phyloP scores from a whole-genome alignment of 2,888 invertebrate species.

The Troides helena region DNA sequence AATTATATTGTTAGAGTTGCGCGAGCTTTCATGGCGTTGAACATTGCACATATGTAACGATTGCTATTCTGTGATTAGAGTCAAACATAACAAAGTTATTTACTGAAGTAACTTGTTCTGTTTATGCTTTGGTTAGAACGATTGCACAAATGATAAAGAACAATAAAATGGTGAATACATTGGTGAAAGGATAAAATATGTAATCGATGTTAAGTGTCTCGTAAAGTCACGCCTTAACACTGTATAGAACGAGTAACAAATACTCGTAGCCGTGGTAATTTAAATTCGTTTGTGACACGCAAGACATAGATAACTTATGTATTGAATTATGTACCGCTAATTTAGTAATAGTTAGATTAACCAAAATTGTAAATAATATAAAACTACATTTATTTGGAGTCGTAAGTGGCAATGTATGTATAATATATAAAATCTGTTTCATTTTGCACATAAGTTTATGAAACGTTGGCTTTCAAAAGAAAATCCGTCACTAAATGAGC shows the following conservation, averaged over 20 bases:
- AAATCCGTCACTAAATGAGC: conserved; percentile 28
- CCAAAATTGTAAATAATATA: conserved; percentile 10
- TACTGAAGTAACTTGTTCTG: background rate
- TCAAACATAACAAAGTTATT: background rate
- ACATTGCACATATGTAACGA: too few relatives aligned
- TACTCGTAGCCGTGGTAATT: conserved; percentile 2
- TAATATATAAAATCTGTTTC: conserved; percentile 19
- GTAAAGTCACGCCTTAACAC: conserved; percentile 12
- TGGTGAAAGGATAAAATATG: conserved; percentile 23
- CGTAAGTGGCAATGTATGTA: conserved; percentile 20
- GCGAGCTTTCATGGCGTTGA: too few relatives aligned
- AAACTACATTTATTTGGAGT: background rate
- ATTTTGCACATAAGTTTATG: conserved; percentile 12
- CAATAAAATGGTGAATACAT: background rate
- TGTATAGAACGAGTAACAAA: conserved; percentile 19
- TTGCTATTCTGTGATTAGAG: too few relatives aligned
- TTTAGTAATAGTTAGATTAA: background rate
- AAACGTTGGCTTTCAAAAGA: conserved; percentile 18
- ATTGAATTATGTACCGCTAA: background rate
- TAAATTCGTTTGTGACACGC: conserved; percentile 17
- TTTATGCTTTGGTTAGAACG: too few relatives aligned
- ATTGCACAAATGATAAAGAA: background rate
- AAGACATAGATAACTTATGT: conserved; percentile 10
- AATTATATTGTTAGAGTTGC: too few relatives aligned
- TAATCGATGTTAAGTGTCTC: conserved; percentile 10